Conservation (phyloP, 2,888 invertebrate genomes). For the Cybosia mesomella region DNA sequence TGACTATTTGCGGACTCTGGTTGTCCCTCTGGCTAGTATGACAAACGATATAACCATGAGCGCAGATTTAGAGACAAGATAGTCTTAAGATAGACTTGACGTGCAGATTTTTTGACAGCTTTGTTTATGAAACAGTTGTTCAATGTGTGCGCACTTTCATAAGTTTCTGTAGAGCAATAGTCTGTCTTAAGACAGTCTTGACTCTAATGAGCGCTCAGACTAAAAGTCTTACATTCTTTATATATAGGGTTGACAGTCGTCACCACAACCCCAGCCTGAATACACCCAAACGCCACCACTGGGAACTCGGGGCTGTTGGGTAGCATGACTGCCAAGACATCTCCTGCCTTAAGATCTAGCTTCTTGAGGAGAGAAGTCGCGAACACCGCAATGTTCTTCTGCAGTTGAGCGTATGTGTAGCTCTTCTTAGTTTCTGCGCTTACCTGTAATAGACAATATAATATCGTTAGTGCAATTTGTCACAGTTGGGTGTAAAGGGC, state of each 20-base stretch:
- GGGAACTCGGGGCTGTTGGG: slow-evolving; percentile 93
- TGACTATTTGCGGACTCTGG: too few relatives aligned
- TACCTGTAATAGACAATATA: slow-evolving; percentile 64
- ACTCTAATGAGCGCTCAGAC: too few relatives aligned
- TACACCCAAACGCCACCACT: slow-evolving; percentile 88
- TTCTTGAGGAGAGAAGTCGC: slow-evolving; percentile 89
- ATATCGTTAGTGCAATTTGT: neutral
- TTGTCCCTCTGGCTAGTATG: too few relatives aligned
- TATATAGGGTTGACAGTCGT: slow-evolving; percentile 93
- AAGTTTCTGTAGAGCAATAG: too few relatives aligned
- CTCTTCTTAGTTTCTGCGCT: slow-evolving; percentile 77
- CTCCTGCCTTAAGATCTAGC: slow-evolving; percentile 88
- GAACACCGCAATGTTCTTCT: slow-evolving; percentile 87
- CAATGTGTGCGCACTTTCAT: too few relatives aligned
- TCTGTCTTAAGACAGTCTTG: too few relatives aligned
- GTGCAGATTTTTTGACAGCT: too few relatives aligned
- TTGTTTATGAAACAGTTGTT: too few relatives aligned
- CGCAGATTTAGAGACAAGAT: too few relatives aligned
- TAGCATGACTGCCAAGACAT: slow-evolving; percentile 89
- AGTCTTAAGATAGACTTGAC: too few relatives aligned
- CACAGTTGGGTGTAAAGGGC: too few relatives aligned
- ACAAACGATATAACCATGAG: too few relatives aligned
- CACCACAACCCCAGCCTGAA: slow-evolving; percentile 90
- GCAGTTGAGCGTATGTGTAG: slow-evolving; percentile 80
- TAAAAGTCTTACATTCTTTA: slow-evolving; percentile 87